These are phyloP conservation scores for Eupithecia vulgata DNA, from an alignment of 2,888 invertebrate genomes.

Conservation along the genomic window DNA sequence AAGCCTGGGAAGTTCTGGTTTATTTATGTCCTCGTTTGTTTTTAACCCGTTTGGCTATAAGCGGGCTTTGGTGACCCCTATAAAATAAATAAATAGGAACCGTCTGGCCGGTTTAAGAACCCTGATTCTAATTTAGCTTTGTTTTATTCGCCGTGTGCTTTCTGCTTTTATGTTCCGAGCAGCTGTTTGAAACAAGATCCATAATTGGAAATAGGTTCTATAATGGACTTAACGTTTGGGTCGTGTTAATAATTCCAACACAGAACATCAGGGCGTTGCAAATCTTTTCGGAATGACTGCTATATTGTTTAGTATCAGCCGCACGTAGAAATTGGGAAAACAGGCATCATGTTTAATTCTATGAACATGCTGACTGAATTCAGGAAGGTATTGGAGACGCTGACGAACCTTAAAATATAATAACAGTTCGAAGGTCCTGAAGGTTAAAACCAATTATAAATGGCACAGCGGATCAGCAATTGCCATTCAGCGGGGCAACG, in stretches of 20 bases:
- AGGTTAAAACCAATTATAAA: slow-evolving; percentile 13
- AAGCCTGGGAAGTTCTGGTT: slow-evolving; percentile 3
- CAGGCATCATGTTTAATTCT: neutral
- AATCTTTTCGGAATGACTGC: neutral
- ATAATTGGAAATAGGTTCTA: slow-evolving; percentile 11
- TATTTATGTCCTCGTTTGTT: slow-evolving; percentile 16
- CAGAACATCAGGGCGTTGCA: neutral
- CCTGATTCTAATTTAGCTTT: slow-evolving; percentile 29
- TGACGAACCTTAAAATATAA: neutral
- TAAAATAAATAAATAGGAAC: slow-evolving; percentile 20
- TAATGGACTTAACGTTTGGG: neutral
- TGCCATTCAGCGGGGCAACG: too few species aligned
- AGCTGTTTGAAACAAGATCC: slow-evolving; percentile 32
- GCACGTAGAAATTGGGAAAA: neutral
- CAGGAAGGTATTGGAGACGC: neutral
- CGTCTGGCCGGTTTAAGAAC: slow-evolving; percentile 19
- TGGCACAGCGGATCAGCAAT: too few species aligned
- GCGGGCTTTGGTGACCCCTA: slow-evolving; percentile 14
- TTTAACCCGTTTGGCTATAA: slow-evolving; percentile 17
- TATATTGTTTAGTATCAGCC: neutral
- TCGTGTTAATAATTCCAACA: neutral
- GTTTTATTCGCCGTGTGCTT: slow-evolving; percentile 32
- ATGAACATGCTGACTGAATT: neutral
- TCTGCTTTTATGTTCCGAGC: slow-evolving; percentile 20
- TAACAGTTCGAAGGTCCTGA: slow-evolving; percentile 18